Base-by-base conservation (phyloP, 2,888 invertebrate species). In the Hydrotaea cyrtoneurina region DNA sequence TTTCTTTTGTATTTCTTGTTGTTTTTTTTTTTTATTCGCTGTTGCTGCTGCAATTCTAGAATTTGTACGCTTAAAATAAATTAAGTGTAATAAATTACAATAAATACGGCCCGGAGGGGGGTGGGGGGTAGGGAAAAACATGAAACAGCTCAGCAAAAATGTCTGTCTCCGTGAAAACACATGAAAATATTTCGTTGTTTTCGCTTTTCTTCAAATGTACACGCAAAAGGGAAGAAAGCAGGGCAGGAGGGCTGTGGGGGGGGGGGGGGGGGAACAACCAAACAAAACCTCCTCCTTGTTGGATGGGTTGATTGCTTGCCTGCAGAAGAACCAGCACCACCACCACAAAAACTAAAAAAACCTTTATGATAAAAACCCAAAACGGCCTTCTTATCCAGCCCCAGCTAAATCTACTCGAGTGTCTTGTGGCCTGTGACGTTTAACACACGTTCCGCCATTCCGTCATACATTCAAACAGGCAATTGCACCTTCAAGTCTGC, bases 1-100 rank as follows among this genome's bases (percentile, higher is more conserved):
- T 87, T 86, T 62, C 82, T 59, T 75, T 83, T 62, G 55, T 83
- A n/a, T 88, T 87, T 87, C 87, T 87, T 87, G 85, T 83, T 85
- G 36, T 83, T 59, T 66, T 43, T 83, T 19, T 83, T 86, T n/a
- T n/a, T n/a, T n/a, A n/a, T n/a, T 74, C 78, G 76, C 7, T 79
- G 66, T 50, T 80, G 19, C 83, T 86, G 82, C 71, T 78, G 78
- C 78, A 77, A 82, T 77, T 57, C 78, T 78, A 74, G n/a, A 13
- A 19, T 57, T 78, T 83, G 57, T 57, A 76, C 79, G 73, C 79
- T 86, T 71, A 76, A 74, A 79, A 81, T 55, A 81, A 86, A 86
- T 83, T 80, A 86, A 81, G 73, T 78, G 86, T 78, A 19, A 84
- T 81, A 84, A 85, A 85, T 82, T 66, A 66, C 39, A n/a, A 21